A percentile compares a stretch with the other conserved stretches of the same genome.
Conservation (phyloP, 1,140 invertebrate species). For the Ladona fulva region DNA sequence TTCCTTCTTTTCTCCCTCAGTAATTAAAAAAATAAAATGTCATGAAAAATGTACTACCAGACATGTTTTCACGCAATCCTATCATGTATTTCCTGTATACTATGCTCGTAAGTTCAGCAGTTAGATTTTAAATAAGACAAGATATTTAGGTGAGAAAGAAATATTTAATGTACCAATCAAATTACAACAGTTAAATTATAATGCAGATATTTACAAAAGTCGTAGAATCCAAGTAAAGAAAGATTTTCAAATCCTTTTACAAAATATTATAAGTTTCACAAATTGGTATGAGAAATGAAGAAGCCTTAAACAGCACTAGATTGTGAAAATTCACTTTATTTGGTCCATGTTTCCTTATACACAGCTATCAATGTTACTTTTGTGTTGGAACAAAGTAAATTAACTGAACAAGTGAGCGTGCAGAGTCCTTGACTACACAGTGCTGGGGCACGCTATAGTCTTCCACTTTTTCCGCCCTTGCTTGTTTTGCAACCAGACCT, state of each 20-base stretch:
- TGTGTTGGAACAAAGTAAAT: conserved; percentile 14
- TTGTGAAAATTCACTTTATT: conserved; percentile 17
- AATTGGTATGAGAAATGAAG: background rate
- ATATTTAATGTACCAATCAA: conserved; percentile 5
- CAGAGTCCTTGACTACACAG: conserved; percentile 11
- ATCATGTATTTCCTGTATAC: too few relatives aligned
- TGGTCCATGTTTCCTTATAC: conserved; percentile 16
- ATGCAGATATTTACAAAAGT: background rate
- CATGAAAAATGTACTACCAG: too few relatives aligned
- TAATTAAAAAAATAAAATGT: too few relatives aligned
- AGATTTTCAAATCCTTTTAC: background rate
- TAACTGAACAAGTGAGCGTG: conserved; percentile 13
- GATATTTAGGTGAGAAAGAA: background rate
- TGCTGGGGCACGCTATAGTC: conserved; percentile 3
- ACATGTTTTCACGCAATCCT: too few relatives aligned
- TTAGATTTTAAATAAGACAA: too few relatives aligned
- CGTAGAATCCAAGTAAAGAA: background rate
- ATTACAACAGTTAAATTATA: conserved; percentile 11
- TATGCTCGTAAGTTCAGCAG: too few relatives aligned
- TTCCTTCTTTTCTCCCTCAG: too few relatives aligned
- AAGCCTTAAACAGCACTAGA: conserved; percentile 11
- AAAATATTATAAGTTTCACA: background rate
- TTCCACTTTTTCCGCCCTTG: background rate
- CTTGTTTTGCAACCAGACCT: background rate
- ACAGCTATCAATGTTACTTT: conserved; percentile 16